phyloP scores from a whole-genome alignment of 2,888 invertebrate species.

The Neoaliturus tenellus region DNA sequence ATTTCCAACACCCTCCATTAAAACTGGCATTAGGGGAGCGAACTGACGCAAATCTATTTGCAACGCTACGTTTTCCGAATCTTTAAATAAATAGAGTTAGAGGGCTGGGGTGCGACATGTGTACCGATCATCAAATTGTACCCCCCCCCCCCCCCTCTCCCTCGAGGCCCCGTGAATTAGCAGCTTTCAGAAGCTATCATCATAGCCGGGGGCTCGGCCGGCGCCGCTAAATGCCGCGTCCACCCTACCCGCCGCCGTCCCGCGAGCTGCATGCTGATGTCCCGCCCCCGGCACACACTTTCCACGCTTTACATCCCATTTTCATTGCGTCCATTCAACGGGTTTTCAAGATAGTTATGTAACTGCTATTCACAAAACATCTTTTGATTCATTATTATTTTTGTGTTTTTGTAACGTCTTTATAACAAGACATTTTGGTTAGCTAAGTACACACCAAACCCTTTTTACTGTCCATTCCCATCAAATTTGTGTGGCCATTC shows the following conservation, averaged over 20 bases:
- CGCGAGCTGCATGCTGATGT: slow-evolving; percentile 23
- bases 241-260: not conserved
- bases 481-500: too few species aligned
- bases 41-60: slow-evolving; percentile 44
- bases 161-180: slow-evolving; percentile 62
- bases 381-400: too few species aligned
- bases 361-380: too few species aligned
- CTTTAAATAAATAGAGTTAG: slow-evolving; percentile 52
- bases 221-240: not conserved
- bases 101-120: slow-evolving; percentile 44
- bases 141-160: slow-evolving; percentile 55
- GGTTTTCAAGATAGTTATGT: too few species aligned
- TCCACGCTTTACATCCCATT: not conserved
- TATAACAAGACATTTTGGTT: too few species aligned
- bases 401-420: too few species aligned
- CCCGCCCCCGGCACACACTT: not conserved
- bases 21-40: not conserved
- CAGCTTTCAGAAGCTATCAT: slow-evolving; percentile 66
- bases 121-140: slow-evolving; percentile 62
- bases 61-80: slow-evolving; percentile 51
- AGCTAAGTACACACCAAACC: too few species aligned
- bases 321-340: not conserved
- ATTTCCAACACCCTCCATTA: slow-evolving; percentile 33
- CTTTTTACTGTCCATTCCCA: too few species aligned
- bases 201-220: slow-evolving; percentile 48